Evolutionary conservation across 2,888 invertebrate species (phyloP), one percentile per base, ranked within the genome.

Genomic region (Xanthostigma xanthostigma): DNA sequence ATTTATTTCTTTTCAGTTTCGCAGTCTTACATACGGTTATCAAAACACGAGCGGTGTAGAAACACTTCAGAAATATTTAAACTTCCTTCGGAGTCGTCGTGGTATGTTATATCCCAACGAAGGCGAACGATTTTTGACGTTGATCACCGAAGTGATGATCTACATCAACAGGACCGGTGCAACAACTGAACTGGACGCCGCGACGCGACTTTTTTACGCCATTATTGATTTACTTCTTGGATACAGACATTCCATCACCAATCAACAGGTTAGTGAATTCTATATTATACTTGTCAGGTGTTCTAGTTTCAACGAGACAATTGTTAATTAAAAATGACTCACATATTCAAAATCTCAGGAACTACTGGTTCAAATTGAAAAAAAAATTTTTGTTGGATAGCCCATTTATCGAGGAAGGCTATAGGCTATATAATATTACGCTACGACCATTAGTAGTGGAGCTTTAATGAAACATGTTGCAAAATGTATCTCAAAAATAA

Each of bases 141-240:
- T 81, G 48, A 64, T 79, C 2, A 62, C 69, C 12, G 74, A 76
- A 50, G 76, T 82, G 59, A 68, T 79, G 52, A 60, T 68, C 42
- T 80, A 78, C 57, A 66, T 74, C 41, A 64, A 65, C 50, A 62
- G 59, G 62, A 54, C 67, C 55, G 49, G 72, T 60, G 54, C 66
- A 53, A 39, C 64, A 46, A 49, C 65, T 37, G 76, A 75, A 58
- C 63, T 73, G 52, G 64, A 70, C 56, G 68, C 73, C 59, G 70
- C 76, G 10, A 73, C 75, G 37, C 71, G 73, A 56, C 68, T 71
- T 41, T 68, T 77, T 55, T 71, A 75, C 58, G 70, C 75, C 50
- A 79, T 84, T 53, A 70, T 80, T 39, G 79, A 81, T 62, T 73
- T 75, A 55, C 71, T 88, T 44, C 66, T 86, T 55, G 75, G 74